A percentile compares a stretch with the other conserved stretches of the same genome.
Evolutionary conservation across 2,888 invertebrate species (phyloP).

Genomic region (Luperina nickerlii): DNA sequence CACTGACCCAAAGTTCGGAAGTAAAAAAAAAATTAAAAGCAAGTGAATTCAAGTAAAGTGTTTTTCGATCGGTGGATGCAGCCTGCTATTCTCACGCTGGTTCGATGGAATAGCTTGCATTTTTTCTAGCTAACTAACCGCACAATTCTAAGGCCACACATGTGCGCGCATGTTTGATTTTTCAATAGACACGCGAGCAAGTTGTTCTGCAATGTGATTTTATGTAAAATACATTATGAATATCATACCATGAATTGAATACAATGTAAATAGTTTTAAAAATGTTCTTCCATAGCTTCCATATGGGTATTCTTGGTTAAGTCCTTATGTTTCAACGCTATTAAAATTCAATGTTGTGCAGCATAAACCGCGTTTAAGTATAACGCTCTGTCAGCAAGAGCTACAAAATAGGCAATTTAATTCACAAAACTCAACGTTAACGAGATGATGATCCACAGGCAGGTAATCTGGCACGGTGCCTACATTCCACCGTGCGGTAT

Average conservation of each 20-base stretch:
- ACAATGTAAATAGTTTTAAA: conserved; percentile 55
- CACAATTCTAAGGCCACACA: conserved; percentile 74
- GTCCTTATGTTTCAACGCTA: conserved; percentile 43
- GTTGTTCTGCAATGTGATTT: conserved; percentile 68
- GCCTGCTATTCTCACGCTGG: conserved; percentile 65
- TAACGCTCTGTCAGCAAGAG: conserved; percentile 51
- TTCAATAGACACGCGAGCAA: conserved; percentile 70
- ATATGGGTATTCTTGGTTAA: conserved; percentile 31
- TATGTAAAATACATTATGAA: conserved; percentile 64
- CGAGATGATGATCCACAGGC: conserved; percentile 74
- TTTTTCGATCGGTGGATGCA: conserved; percentile 49
- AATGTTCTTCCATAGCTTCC: conserved; percentile 33
- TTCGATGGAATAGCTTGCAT: conserved; percentile 69
- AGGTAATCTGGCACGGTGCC: conserved; percentile 84
- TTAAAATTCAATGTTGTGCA: conserved; percentile 49
- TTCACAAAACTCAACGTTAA: conserved; percentile 77
- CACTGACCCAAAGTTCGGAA: conserved; percentile 66
- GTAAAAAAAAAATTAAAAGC: conserved; percentile 59
- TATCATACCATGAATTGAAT: conserved; percentile 59
- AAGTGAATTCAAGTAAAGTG: conserved; percentile 51
- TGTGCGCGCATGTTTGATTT: conserved; percentile 72
- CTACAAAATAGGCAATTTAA: conserved; percentile 76
- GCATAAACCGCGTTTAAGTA: conserved; percentile 52
- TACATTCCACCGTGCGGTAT: conserved; percentile 80
- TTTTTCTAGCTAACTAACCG: conserved; percentile 74